Base-by-base conservation (phyloP, 2,888 invertebrate species). In the Unio pictorum region DNA sequence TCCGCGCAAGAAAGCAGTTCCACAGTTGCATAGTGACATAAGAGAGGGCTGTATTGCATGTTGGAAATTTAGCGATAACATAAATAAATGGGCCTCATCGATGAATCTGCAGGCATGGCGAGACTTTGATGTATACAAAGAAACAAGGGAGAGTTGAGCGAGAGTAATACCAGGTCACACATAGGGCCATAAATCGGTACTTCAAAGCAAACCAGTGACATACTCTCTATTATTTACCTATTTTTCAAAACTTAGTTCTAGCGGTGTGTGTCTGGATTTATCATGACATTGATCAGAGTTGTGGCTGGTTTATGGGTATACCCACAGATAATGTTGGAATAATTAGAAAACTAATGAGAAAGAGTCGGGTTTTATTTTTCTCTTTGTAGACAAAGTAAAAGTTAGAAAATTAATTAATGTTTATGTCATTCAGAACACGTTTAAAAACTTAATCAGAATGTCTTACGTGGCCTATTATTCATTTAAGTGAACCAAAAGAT, bases 1-100 rank as follows among this genome's bases (percentile, higher is more conserved):
- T 84, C 79, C 84, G 84, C 84, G 71, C 71, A 67, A 78, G 76
- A 83, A 84, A 81, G 80, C 80, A 84, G 79, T 84, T 78, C 84
- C 79, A 61, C 64, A 71, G 83, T 82, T 80, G 79, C 83, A 74
- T 75, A 77, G 82, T 75, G 74, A 79, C 70, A 71, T 68, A 69
- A 68, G 71, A 80, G 72, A 76, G 79, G 75, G 72, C 72, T 73
- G 76, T 69, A 76, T 76, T 71, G 66, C 69, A 69, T 70, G 74
- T 75, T 78, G 73, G 75, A 74, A 75, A 76, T 80, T 74, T 71
- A 72, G 73, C 68, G 81, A 79, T 83, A 75, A 80, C 79, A 81
- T 81, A 81, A 81, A 83, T 81, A 81, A 81, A 78, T 72, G 74
- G 73, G 69, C 69, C 71, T 71, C 73, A 74, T 73, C 70, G 72